Evolutionary conservation across 1,140 invertebrate genomes (phyloP).

Genomic region (Brachionus plicatilis): DNA sequence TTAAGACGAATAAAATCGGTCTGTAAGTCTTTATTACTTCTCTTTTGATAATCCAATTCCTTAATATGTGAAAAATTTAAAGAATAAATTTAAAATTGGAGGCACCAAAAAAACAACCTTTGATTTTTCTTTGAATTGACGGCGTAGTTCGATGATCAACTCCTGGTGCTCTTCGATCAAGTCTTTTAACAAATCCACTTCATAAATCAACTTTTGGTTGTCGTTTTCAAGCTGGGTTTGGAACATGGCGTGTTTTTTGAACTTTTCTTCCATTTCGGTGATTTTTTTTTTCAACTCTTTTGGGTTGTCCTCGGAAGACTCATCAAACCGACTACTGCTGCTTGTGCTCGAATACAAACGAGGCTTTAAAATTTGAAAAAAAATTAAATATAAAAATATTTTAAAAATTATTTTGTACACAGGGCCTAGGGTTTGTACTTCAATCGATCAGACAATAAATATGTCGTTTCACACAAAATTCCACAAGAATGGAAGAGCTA

Average conservation of each 20-base stretch:
- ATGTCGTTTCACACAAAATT: not conserved
- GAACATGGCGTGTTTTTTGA: slow-evolving; percentile 23
- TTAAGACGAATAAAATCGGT: slow-evolving; percentile 30
- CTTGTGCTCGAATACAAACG: not conserved
- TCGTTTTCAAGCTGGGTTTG: slow-evolving; percentile 34
- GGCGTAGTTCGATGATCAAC: not conserved
- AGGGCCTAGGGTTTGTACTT: not conserved
- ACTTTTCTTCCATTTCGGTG: slow-evolving; percentile 35
- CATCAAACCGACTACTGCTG: slow-evolving; percentile 14
- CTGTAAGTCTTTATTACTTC: slow-evolving; percentile 20
- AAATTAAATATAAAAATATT: not conserved
- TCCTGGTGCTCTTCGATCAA: slow-evolving; percentile 39
- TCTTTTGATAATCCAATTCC: slow-evolving; percentile 39
- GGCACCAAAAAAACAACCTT: not conserved
- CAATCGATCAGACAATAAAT: not conserved
- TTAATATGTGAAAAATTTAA: not conserved
- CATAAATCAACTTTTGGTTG: slow-evolving; percentile 35
- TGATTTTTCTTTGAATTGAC: slow-evolving; percentile 39
- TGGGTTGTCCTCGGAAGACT: not conserved
- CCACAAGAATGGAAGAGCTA: not conserved
- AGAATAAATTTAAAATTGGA: not conserved
- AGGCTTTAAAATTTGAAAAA: not conserved
- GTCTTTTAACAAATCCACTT: slow-evolving; percentile 38
- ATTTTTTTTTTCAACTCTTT: slow-evolving; percentile 35
- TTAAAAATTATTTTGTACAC: not conserved